Evolutionary conservation across 2,113 vertebrate species (phyloP).

Genomic region (chimpanzee (Pan troglodytes)): NHGRI_mPanTro3-v2.1_pri NC_072403.2:165954501-165955000

Average conservation of each 20-base stretch:
- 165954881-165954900: conserved; percentile 28
- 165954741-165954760: neutral
- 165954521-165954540: neutral
- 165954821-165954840: neutral
- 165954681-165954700: neutral
- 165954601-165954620: neutral
- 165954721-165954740: neutral
- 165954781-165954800: neutral
- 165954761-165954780: neutral
- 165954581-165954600: neutral
- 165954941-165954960: conserved; percentile 4
- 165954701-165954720: neutral
- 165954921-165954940: conserved; percentile 12
- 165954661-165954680: neutral
- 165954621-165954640: neutral
- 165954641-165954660: neutral
- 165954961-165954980: neutral
- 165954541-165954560: neutral
- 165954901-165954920: neutral
- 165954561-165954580: neutral
- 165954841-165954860: conserved; percentile 5
- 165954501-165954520: neutral
- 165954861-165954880: conserved; percentile 11
- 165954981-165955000: neutral
- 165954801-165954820: neutral